These are phyloP conservation scores for Neomorphus geoffroyi DNA, from an alignment of 2,797 vertebrate species.

Conservation along the genomic window DNA sequence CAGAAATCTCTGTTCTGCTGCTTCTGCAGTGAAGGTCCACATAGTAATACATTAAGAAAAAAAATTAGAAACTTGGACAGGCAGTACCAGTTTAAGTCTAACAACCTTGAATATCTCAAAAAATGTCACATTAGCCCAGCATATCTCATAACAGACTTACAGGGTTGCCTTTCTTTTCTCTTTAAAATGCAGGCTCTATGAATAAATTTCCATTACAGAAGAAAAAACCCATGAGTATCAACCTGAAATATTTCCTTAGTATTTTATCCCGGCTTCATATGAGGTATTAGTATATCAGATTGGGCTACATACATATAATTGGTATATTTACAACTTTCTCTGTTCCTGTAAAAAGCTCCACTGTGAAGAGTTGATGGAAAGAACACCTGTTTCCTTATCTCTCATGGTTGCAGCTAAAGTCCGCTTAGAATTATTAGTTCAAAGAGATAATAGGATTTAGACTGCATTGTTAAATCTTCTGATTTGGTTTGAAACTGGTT, in stretches of 20 bases:
- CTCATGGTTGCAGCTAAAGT: not conserved
- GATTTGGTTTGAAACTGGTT: not conserved
- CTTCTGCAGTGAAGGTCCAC: not conserved
- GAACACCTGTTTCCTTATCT: not conserved
- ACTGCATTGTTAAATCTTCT: not conserved
- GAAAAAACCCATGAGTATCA: not conserved
- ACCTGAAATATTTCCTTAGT: not conserved
- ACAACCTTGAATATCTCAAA: not conserved
- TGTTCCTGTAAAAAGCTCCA: not conserved
- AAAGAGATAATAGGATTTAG: not conserved
- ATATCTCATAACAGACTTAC: not conserved
- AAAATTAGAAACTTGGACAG: not conserved
- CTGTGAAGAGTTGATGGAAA: not conserved
- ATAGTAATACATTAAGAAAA: not conserved
- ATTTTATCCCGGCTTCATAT: slow-evolving; percentile 7
- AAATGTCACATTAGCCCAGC: not conserved
- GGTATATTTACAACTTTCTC: not conserved
- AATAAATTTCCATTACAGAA: not conserved
- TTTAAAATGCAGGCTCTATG: not conserved
- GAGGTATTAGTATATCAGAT: not conserved
- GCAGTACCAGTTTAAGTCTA: not conserved
- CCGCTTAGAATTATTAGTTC: not conserved
- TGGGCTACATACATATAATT: not conserved
- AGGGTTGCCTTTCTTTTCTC: slow-evolving; percentile 11
- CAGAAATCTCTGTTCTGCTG: not conserved